These are phyloP conservation scores for Apamea crenata DNA, from an alignment of 2,888 invertebrate species.

Conservation along the genomic window DNA sequence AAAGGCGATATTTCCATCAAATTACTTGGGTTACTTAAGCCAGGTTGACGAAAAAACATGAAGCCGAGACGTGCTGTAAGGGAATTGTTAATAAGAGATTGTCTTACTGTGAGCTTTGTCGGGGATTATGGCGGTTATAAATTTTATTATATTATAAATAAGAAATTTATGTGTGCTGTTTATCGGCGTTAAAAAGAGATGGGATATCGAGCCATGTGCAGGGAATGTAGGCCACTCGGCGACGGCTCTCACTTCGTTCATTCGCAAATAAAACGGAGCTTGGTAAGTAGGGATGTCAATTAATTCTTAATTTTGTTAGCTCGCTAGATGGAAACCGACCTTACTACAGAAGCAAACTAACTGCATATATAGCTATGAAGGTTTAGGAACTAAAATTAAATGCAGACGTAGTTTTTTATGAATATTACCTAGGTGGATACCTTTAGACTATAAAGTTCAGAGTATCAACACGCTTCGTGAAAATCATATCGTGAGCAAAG, in stretches of 20 bases:
- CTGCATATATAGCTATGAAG: not conserved
- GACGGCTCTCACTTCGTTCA: not conserved
- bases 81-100: constrained; percentile 87
- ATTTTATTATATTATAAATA: constrained; percentile 89
- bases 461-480: not conserved
- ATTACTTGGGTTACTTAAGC: constrained; percentile 67
- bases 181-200: constrained; percentile 75
- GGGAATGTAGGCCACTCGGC: constrained; percentile 61
- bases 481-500: not conserved
- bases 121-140: constrained; percentile 84
- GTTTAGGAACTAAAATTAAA: not conserved
- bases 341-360: not conserved
- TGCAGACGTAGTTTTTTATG: not conserved
- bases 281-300: constrained; percentile 23
- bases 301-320: not conserved
- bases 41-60: constrained; percentile 80
- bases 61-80: constrained; percentile 81
- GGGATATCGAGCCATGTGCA: constrained; percentile 67
- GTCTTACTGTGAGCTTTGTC: constrained; percentile 75
- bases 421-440: not conserved
- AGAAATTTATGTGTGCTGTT: constrained; percentile 81
- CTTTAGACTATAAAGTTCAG: not conserved
- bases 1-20: constrained; percentile 67
- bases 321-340: not conserved
- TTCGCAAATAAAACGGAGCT: constrained; percentile 23